Percentiles rank a stretch among this genome's conserved stretches.
Conservation (phyloP, 2,888 invertebrate genomes). For the Drosophila demipolita region DNA sequence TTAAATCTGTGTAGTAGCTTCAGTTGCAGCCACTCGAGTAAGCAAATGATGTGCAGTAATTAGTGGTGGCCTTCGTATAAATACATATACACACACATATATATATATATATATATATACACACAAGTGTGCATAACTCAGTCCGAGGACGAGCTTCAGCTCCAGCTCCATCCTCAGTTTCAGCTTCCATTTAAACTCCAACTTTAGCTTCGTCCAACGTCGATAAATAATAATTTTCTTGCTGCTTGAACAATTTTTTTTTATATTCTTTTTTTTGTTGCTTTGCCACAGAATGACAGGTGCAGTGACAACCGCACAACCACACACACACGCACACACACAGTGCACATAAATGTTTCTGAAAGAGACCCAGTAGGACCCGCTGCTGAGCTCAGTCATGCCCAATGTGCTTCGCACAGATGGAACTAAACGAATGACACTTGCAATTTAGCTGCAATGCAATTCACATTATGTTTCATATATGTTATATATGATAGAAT, state of each 20-base stretch:
- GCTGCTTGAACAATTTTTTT: slow-evolving; percentile 59
- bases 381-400: slow-evolving; percentile 5
- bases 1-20: slow-evolving; percentile 69
- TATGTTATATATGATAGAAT: neutral
- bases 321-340: slow-evolving; percentile 26
- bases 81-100: slow-evolving; percentile 18
- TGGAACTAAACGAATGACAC: slow-evolving; percentile 4
- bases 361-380: slow-evolving; percentile 51
- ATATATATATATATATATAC: slow-evolving; percentile 10
- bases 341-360: slow-evolving; percentile 19
- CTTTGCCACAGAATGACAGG: slow-evolving; percentile 73
- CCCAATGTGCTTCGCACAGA: slow-evolving; percentile 7
- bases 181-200: slow-evolving; percentile 11
- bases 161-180: slow-evolving; percentile 9
- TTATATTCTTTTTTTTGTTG: slow-evolving; percentile 42
- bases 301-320: slow-evolving; percentile 74
- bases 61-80: slow-evolving; percentile 59
- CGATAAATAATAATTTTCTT: slow-evolving; percentile 78
- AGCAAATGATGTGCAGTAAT: slow-evolving; percentile 82
- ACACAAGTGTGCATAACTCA: slow-evolving; percentile 30
- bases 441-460: neutral
- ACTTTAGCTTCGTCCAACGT: slow-evolving; percentile 37
- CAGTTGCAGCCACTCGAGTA: slow-evolving; percentile 72
- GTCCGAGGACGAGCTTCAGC: slow-evolving; percentile 18
- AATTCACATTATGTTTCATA: slow-evolving; percentile 1